Evolutionary conservation across 2,888 invertebrate genomes (phyloP).

Genomic region (Atrina japonica): DNA sequence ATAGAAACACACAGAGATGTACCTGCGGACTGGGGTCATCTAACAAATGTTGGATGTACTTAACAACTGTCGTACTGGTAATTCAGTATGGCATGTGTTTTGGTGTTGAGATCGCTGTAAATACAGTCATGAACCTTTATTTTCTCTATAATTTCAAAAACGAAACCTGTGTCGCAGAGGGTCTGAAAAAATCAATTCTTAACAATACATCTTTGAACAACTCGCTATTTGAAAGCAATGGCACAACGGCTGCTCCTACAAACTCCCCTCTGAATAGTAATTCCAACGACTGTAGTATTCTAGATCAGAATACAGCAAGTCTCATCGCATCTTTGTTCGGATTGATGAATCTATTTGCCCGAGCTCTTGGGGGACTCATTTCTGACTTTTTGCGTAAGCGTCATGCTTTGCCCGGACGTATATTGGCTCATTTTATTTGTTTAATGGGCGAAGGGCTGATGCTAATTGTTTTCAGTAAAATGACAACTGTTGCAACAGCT

Average conservation of each 20-base stretch:
- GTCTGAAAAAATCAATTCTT: neutral
- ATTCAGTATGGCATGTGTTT: conserved; percentile 49
- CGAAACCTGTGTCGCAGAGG: conserved; percentile 28
- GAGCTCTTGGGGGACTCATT: conserved; percentile 43
- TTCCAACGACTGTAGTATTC: conserved; percentile 33
- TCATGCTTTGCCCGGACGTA: conserved; percentile 35
- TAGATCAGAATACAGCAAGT: conserved; percentile 44
- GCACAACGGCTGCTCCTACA: conserved; percentile 8
- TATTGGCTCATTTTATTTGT: conserved; percentile 43
- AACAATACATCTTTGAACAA: conserved; percentile 7
- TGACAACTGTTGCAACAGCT: conserved; percentile 29
- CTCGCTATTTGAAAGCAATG: neutral
- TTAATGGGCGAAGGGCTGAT: conserved; percentile 39
- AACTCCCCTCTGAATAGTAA: neutral
- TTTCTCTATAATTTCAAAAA: conserved; percentile 45
- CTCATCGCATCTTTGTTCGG: conserved; percentile 47
- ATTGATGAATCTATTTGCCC: conserved; percentile 43
- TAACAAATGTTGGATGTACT: conserved; percentile 17
- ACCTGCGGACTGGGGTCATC: too few species aligned
- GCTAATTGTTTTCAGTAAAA: conserved; percentile 46
- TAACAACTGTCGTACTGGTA: conserved; percentile 35
- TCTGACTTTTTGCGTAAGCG: conserved; percentile 36
- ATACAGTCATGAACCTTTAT: conserved; percentile 50
- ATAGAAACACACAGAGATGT: too few species aligned
- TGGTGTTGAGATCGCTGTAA: conserved; percentile 47